Evolutionary conservation across 2,113 vertebrate genomes (phyloP), one percentile per base, ranked within the genome.

Genomic region (Paracanthobrama guichenoti): DNA sequence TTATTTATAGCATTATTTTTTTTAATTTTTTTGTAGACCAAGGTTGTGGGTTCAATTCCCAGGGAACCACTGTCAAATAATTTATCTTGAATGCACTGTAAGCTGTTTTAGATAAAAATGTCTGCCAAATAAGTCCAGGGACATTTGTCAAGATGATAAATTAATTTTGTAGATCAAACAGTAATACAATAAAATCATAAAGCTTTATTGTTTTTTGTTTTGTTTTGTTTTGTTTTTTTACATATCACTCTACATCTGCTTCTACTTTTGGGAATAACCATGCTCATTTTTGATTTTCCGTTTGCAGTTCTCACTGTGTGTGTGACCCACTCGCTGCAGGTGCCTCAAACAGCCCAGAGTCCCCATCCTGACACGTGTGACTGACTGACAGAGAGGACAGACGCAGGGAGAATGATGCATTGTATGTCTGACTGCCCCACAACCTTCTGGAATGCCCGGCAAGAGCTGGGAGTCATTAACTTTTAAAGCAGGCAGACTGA

Each of bases 401-500:
- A 86, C 85, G 88, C 75, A 53, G 87, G 44, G 87, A 86, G 87
- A 91, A 67, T 76, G 71, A 90, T 80, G 77, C 85, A 89, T 91
- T 24, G 84, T 73, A 28, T 50, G 79, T 84, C 35, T 71, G 92
- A 90, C 91, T 91, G 77, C 85, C 75, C 79, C 88, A 88, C 89
- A 93, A 87, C 88, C 89, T 92, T 92, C 90, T 90, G 67, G 74
- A 81, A 85, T 69, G 89, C 64, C 86, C 80, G 86, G 79, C 88
- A 82, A 86, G 89, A 90, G 35, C 86, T 75, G 79, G 88, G 81
- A 89, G 90, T 90, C 89, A 91, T 93, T 93, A 91, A 93, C 89
- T 94, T 93, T 93, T 91, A 90, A 93, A 93, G 90, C 82, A 81
- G 71, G 77, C 86, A 77, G 39, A 31, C 28, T 46, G 46, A 16